Conservation (phyloP, 2,113 vertebrate genomes). For the Psilopogon haemacephalus region DNA sequence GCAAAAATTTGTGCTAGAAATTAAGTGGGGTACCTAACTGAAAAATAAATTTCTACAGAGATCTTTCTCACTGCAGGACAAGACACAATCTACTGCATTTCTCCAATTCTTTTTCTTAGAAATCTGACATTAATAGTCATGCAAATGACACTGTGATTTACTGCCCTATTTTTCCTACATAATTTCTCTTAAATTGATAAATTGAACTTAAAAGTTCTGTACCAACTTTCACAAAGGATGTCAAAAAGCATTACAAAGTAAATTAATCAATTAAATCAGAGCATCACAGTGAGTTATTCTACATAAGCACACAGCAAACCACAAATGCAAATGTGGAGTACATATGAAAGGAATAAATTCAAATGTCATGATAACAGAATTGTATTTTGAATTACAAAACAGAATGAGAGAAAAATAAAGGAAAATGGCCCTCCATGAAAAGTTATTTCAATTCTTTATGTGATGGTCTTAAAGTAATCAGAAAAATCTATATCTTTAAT, state of each 20-base stretch:
- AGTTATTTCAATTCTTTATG: not conserved
- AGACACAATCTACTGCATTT: not conserved
- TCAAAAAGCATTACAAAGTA: not conserved
- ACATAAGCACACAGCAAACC: not conserved
- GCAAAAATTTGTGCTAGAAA: not conserved
- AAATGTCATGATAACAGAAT: not conserved
- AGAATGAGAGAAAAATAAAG: not conserved
- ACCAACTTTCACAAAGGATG: not conserved
- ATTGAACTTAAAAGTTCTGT: not conserved
- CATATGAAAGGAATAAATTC: not conserved
- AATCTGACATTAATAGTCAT: not conserved
- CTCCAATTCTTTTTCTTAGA: not conserved
- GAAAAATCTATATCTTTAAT: not conserved
- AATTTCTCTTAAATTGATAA: not conserved
- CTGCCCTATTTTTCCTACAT: not conserved
- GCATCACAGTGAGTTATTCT: not conserved
- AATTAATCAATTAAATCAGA: conserved; percentile 9
- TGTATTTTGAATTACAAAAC: not conserved
- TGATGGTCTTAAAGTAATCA: not conserved
- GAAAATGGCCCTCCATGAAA: not conserved
- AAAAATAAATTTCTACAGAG: not conserved
- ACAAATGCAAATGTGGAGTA: not conserved
- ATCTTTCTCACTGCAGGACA: not conserved
- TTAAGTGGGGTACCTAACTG: not conserved
- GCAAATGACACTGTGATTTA: not conserved